phyloP scores from a whole-genome alignment of 2,113 vertebrate species.

The Xiphophorus hellerii region DNA sequence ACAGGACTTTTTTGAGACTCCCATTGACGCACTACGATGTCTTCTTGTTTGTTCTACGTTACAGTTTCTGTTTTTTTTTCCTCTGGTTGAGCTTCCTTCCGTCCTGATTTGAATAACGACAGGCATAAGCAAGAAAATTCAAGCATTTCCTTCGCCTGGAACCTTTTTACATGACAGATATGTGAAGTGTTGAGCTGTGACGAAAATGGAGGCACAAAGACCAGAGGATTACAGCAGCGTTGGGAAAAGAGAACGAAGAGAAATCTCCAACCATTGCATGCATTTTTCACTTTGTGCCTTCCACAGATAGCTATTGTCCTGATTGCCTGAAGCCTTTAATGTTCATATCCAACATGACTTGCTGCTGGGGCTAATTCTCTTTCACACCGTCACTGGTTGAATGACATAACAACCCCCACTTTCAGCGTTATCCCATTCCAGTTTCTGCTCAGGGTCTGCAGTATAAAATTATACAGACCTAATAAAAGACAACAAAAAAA shows the following conservation, averaged over 20 bases:
- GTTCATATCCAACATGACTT: constrained; percentile 10
- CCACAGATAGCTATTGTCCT: constrained; percentile 20
- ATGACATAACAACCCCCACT: neutral
- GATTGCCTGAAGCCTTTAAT: constrained; percentile 33
- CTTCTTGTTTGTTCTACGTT: neutral
- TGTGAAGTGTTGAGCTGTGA: constrained; percentile 43
- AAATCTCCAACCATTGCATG: constrained; percentile 14
- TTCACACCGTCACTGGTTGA: neutral
- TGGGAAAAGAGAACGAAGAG: constrained; percentile 22
- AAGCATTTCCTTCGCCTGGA: constrained; percentile 28
- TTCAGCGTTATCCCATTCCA: neutral
- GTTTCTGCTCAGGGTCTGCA: neutral
- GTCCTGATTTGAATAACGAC: neutral
- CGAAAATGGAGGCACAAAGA: constrained; percentile 37
- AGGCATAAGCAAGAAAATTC: constrained; percentile 8
- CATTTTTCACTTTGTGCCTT: constrained; percentile 35
- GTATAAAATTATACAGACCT: neutral
- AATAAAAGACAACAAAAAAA: neutral
- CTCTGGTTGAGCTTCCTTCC: neutral
- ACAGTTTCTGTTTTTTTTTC: neutral
- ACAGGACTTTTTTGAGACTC: no score
- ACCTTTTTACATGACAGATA: constrained; percentile 35
- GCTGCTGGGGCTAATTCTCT: constrained; percentile 3
- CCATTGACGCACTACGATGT: neutral
- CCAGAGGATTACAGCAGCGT: constrained; percentile 32